Percentiles rank a stretch among this genome's conserved stretches.
phyloP scores from a whole-genome alignment of 2,113 vertebrate genomes.

The Oncorhynchus keta region DNA sequence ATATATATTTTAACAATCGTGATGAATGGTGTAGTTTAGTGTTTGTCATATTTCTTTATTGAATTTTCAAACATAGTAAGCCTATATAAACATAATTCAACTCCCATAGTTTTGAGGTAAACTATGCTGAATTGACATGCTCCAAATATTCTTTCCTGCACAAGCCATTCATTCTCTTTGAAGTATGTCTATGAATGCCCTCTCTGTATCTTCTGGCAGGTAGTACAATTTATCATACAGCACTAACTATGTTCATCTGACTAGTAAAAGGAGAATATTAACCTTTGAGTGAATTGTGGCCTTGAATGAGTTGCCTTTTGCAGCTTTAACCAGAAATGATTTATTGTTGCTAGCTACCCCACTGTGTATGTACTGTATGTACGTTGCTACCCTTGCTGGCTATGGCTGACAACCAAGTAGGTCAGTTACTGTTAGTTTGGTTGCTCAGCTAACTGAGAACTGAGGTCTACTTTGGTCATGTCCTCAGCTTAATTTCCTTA shows the following conservation, averaged over 20 bases:
- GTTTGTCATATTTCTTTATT: background rate
- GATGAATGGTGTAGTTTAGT: background rate
- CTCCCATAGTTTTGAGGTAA: too few relatives aligned
- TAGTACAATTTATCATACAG: conserved; percentile 50
- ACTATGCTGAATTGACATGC: background rate
- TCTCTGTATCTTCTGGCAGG: conserved; percentile 56
- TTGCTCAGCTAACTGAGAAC: background rate
- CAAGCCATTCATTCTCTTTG: conserved; percentile 27
- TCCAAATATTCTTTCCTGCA: conserved; percentile 21
- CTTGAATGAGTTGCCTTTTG: too few relatives aligned
- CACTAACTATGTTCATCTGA: too few relatives aligned
- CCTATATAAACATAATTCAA: background rate
- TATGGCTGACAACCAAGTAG: conserved; percentile 7
- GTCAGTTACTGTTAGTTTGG: background rate
- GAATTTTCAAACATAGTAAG: too few relatives aligned
- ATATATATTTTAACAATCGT: too few relatives aligned
- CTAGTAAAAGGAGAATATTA: too few relatives aligned
- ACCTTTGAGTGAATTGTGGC: too few relatives aligned
- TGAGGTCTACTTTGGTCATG: background rate
- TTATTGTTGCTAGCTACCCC: background rate
- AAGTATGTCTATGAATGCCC: conserved; percentile 30
- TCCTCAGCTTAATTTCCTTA: background rate
- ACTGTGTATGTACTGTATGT: conserved; percentile 18
- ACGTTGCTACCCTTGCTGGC: conserved; percentile 9
- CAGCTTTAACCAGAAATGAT: conserved; percentile 1